These are phyloP conservation scores for Siderastrea siderea DNA, from an alignment of 92 coral and sea anemone species.

Conservation along the genomic window DNA sequence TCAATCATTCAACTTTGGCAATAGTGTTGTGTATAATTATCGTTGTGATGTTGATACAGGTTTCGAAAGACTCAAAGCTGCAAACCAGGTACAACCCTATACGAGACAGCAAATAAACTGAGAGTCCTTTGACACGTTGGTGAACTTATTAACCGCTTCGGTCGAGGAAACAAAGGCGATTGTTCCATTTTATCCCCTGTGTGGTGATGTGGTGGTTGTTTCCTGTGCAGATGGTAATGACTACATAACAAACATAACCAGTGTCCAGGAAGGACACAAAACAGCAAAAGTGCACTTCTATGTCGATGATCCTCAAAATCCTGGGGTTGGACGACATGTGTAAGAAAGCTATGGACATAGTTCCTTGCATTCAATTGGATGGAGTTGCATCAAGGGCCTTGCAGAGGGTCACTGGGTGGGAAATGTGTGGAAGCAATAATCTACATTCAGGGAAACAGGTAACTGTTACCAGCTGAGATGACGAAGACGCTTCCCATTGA, in stretches of 20 bases:
- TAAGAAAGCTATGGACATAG: conserved; percentile 38
- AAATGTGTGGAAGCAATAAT: conserved; percentile 27
- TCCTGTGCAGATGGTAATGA: conserved; percentile 28
- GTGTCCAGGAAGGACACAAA: conserved; percentile 39
- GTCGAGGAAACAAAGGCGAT: too few species aligned
- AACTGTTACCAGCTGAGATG: too few species aligned
- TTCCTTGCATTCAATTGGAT: conserved; percentile 31
- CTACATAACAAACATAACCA: conserved; percentile 9
- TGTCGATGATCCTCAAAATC: neutral
- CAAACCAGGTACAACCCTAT: too few species aligned
- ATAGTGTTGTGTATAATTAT: too few species aligned
- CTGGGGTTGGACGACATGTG: conserved; percentile 4
- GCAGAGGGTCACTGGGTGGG: conserved; percentile 44
- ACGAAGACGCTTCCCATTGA: too few species aligned
- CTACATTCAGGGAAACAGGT: too few species aligned
- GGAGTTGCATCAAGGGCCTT: conserved; percentile 32
- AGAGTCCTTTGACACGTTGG: too few species aligned
- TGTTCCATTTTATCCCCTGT: conserved; percentile 37
- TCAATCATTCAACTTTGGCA: too few species aligned
- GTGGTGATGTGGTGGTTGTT: conserved; percentile 28
- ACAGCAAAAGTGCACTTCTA: conserved; percentile 22
- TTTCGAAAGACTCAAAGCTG: too few species aligned
- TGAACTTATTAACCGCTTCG: too few species aligned
- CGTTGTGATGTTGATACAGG: too few species aligned
- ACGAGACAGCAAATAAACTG: too few species aligned